Percentiles rank a stretch among this genome's conserved stretches.
These are phyloP conservation scores for Thalassoma bifasciatum DNA, from an alignment of 2,113 vertebrate species.

Conservation along the genomic window DNA sequence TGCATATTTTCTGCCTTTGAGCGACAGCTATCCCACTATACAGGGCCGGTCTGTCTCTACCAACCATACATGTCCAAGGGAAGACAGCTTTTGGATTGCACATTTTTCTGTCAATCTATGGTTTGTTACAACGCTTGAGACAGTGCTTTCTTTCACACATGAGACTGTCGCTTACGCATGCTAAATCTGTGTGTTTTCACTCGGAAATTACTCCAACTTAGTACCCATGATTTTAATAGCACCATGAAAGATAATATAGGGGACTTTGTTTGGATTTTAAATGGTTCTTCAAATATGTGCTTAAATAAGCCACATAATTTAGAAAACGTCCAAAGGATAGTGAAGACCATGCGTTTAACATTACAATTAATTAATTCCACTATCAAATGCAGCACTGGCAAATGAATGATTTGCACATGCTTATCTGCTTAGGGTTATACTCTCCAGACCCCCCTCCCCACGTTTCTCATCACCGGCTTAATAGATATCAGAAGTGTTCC, in stretches of 20 bases:
- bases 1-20: constrained; percentile 44
- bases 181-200: constrained; percentile 47
- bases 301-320: constrained; percentile 63
- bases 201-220: constrained; percentile 33
- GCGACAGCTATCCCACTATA: constrained; percentile 62
- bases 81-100: constrained; percentile 56
- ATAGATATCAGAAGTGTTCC: constrained; percentile 82
- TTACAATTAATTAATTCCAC: constrained; percentile 85
- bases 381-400: constrained; percentile 79
- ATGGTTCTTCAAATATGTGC: constrained; percentile 50
- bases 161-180: constrained; percentile 22
- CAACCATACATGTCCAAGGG: constrained; percentile 42
- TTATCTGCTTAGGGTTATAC: constrained; percentile 80
- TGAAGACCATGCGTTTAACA: constrained; percentile 78
- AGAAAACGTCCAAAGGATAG: constrained; percentile 55
- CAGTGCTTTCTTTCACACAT: constrained; percentile 59
- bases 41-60: constrained; percentile 67
- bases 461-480: constrained; percentile 78
- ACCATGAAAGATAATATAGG: constrained; percentile 35
- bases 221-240: constrained; percentile 33
- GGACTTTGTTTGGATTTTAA: constrained; percentile 45
- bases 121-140: constrained; percentile 12
- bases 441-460: constrained; percentile 41
- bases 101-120: constrained; percentile 49
- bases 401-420: constrained; percentile 83